A percentile compares a stretch with the other conserved stretches of the same genome.
Evolutionary conservation across 2,797 vertebrate genomes (phyloP).

Genomic region (Cyclopterus lumpus): DNA sequence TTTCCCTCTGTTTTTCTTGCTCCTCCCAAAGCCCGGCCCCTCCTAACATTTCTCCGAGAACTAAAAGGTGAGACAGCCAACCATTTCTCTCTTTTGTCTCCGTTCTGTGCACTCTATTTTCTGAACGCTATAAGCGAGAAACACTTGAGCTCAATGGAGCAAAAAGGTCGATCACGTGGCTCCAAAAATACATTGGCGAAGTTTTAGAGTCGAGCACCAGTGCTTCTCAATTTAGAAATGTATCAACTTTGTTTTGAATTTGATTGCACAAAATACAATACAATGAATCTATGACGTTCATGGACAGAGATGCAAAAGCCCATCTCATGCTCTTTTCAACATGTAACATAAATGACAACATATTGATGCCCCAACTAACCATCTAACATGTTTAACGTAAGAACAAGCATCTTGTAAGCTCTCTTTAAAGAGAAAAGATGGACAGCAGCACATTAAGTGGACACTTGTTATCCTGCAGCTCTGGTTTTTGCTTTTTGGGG

Average conservation of each 20-base stretch:
- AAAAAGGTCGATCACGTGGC: background rate
- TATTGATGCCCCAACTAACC: background rate
- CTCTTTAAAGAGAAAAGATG: background rate
- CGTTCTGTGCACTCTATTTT: constrained; percentile 13
- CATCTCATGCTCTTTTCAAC: background rate
- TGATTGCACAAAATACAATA: background rate
- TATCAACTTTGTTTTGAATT: background rate
- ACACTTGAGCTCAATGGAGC: background rate
- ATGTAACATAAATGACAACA: background rate
- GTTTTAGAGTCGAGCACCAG: background rate
- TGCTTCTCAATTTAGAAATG: background rate
- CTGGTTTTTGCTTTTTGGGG: background rate
- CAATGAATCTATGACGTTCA: background rate
- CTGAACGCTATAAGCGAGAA: constrained; percentile 1
- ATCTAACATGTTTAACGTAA: constrained; percentile 8
- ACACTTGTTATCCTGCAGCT: background rate
- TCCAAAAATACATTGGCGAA: background rate
- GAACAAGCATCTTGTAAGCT: background rate
- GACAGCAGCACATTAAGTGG: background rate
- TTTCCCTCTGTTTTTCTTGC: constrained; percentile 72
- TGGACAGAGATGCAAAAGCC: background rate
- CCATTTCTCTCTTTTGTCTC: constrained; percentile 54
- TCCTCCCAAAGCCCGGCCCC: constrained; percentile 82
- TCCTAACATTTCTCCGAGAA: constrained; percentile 82
- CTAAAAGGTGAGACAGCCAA: constrained; percentile 82